Conservation (phyloP, 2,797 vertebrate genomes). For the Malurus splendens region DNA sequence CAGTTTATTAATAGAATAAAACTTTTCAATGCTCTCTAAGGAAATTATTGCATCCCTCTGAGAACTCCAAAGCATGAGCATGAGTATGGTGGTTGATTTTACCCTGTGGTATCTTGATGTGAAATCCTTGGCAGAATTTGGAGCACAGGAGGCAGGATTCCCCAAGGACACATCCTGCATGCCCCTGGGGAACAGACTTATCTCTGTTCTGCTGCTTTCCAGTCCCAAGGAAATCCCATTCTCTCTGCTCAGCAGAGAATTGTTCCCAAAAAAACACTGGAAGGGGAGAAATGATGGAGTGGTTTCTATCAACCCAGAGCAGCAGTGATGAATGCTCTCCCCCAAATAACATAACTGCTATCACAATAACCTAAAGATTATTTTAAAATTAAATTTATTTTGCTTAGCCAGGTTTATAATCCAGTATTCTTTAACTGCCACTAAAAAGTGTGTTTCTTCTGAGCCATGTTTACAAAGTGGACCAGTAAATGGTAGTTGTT, state of each 20-base stretch:
- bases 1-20: neutral
- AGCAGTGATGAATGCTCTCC: neutral
- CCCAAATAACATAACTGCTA: neutral
- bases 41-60: neutral
- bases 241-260: neutral
- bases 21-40: neutral
- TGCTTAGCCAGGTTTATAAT: neutral
- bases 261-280: neutral
- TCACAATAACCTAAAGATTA: neutral
- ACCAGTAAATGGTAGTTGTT: neutral
- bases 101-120: neutral
- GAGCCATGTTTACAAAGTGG: neutral
- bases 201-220: neutral
- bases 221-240: neutral
- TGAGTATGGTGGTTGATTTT: neutral
- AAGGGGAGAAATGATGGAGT: neutral
- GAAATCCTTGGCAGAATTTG: neutral
- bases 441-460: neutral
- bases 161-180: neutral
- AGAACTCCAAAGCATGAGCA: neutral
- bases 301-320: neutral
- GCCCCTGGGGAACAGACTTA: neutral
- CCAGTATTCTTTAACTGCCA: neutral
- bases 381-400: neutral
- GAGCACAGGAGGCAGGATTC: neutral